Evolutionary conservation across 2,888 invertebrate genomes (phyloP).

Genomic region (Tuberolachnus salignus): DNA sequence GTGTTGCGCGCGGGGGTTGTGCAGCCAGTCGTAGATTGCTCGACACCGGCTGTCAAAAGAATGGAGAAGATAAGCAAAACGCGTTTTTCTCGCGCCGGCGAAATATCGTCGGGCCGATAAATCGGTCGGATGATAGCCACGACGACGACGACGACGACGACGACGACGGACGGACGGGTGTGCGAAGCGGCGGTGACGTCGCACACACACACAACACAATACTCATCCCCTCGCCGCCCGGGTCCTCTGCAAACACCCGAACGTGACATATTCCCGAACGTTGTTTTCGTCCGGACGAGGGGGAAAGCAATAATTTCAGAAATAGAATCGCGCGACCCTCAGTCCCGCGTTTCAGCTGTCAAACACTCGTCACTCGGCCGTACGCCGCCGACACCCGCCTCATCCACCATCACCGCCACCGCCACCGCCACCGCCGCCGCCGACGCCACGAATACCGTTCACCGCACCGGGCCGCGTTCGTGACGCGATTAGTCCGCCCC

Average conservation of each 20-base stretch:
- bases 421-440: background rate
- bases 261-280: conserved; percentile 54
- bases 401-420: background rate
- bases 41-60: conserved; percentile 24
- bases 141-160: too few relatives aligned
- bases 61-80: background rate
- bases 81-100: background rate
- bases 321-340: conserved; percentile 48
- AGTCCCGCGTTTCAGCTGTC: conserved; percentile 51
- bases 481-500: conserved; percentile 17
- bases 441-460: background rate
- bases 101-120: conserved; percentile 37
- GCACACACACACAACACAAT: conserved; percentile 1
- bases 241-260: conserved; percentile 24
- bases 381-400: background rate
- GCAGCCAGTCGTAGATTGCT: conserved; percentile 4
- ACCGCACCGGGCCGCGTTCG: background rate
- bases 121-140: conserved; percentile 41
- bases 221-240: conserved; percentile 21
- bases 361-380: conserved; percentile 52
- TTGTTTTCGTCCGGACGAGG: conserved; percentile 32
- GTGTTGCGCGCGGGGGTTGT: background rate
- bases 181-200: background rate
- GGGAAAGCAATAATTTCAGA: conserved; percentile 49
- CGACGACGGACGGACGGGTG: too few relatives aligned